phyloP scores from a whole-genome alignment of 30 jellyfish, hydroid and myxozoan species.

The Mastigias papua region DNA sequence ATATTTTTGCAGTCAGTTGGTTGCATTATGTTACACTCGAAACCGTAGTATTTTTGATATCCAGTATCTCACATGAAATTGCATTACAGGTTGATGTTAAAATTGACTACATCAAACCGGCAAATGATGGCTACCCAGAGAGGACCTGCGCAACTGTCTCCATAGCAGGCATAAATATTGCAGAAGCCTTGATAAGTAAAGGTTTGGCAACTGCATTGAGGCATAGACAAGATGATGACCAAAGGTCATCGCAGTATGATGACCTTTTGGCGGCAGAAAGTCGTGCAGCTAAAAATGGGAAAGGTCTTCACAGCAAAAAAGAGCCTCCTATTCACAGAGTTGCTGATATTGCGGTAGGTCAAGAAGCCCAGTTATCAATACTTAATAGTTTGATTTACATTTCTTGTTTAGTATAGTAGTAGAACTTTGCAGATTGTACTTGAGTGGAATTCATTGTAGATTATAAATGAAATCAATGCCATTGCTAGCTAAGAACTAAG shows the following conservation, averaged over 20 bases:
- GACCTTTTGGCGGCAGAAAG: constrained; percentile 90
- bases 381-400: too few relatives aligned
- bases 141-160: constrained; percentile 92
- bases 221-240: constrained; percentile 95
- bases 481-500: too few relatives aligned
- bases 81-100: constrained; percentile 70
- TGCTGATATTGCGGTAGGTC: constrained; percentile 74
- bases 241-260: constrained; percentile 88
- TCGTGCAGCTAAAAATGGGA: constrained; percentile 85
- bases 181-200: constrained; percentile 96
- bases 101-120: constrained; percentile 91
- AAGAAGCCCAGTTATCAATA: background rate
- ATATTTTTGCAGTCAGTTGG: too few relatives aligned
- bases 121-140: constrained; percentile 94
- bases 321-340: constrained; percentile 94
- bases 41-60: too few relatives aligned
- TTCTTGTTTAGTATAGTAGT: too few relatives aligned
- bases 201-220: constrained; percentile 93
- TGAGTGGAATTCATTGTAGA: too few relatives aligned
- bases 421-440: too few relatives aligned
- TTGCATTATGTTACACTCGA: too few relatives aligned
- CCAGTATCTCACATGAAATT: too few relatives aligned
- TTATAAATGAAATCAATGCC: too few relatives aligned
- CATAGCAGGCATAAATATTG: constrained; percentile 85
- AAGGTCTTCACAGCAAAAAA: constrained; percentile 91